These are phyloP conservation scores for Teleogryllus oceanicus DNA, from an alignment of 2,888 invertebrate genomes.

Conservation along the genomic window DNA sequence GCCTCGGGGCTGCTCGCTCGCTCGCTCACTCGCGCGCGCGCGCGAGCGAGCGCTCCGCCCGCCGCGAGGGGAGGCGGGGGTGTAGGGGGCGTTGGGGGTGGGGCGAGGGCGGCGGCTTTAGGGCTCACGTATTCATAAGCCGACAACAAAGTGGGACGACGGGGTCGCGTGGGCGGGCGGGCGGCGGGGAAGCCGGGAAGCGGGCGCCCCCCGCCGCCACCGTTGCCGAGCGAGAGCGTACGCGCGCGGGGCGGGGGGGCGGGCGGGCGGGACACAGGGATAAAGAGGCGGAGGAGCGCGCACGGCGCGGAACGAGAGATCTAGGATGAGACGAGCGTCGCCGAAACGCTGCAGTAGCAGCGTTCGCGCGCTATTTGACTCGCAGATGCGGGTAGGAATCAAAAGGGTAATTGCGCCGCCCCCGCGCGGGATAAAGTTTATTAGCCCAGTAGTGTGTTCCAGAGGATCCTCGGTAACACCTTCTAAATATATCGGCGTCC, in stretches of 20 bases:
- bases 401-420: background rate
- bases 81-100: background rate
- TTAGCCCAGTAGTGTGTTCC: background rate
- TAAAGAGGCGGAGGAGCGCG: background rate
- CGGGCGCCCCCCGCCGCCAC: background rate
- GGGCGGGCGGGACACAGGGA: background rate
- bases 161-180: background rate
- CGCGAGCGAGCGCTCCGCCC: background rate
- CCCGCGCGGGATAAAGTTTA: background rate
- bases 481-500: too few relatives aligned
- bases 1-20: background rate
- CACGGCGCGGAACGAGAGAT: background rate
- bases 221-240: too few relatives aligned
- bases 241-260: background rate
- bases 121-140: conserved; percentile 18
- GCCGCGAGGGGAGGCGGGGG: background rate
- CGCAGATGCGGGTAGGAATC: conserved; percentile 10
- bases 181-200: background rate
- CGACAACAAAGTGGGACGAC: conserved; percentile 7
- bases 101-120: background rate
- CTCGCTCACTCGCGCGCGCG: background rate
- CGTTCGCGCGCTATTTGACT: background rate
- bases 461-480: too few relatives aligned
- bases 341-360: background rate
- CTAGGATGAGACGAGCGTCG: background rate